Evolutionary conservation across 2,113 vertebrate genomes (phyloP).

Genomic region (Seriola rivoliana): DNA sequence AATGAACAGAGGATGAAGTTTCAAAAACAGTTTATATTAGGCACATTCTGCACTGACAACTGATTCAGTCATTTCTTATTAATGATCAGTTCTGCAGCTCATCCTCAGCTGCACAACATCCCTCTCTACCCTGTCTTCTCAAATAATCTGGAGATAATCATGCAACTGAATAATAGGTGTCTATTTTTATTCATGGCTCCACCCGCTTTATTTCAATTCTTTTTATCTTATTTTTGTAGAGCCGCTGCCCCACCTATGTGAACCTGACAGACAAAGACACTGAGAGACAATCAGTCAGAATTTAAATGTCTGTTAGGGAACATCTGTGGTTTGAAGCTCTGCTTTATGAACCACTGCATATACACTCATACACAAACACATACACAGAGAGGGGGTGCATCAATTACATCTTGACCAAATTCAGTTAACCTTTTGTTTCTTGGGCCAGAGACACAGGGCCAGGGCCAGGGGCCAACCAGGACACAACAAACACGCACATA

Average conservation of each 20-base stretch:
- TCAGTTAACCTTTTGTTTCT: conserved; percentile 75
- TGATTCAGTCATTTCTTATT: neutral
- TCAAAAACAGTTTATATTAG: neutral
- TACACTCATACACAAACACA: conserved; percentile 44
- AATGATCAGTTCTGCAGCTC: neutral
- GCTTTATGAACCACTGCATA: conserved; percentile 33
- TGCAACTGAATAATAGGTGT: neutral
- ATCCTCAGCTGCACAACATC: neutral
- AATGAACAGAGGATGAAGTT: neutral
- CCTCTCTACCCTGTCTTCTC: neutral
- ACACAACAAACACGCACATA: conserved; percentile 61
- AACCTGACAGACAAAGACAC: conserved; percentile 27
- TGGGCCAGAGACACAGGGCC: conserved; percentile 58
- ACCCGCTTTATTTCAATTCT: neutral
- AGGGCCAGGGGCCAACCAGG: conserved; percentile 58
- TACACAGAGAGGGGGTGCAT: conserved; percentile 56
- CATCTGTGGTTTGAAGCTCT: conserved; percentile 30
- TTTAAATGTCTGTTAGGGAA: conserved; percentile 28
- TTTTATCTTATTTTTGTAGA: neutral
- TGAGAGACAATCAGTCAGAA: conserved; percentile 13
- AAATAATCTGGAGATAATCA: neutral
- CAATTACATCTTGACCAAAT: conserved; percentile 72
- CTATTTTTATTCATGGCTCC: too few species aligned
- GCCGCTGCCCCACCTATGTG: neutral
- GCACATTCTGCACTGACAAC: neutral